Percentiles rank a stretch among this genome's conserved stretches.
Conservation (phyloP, 2,888 invertebrate species). For the Drosophila aldrichi region DNA sequence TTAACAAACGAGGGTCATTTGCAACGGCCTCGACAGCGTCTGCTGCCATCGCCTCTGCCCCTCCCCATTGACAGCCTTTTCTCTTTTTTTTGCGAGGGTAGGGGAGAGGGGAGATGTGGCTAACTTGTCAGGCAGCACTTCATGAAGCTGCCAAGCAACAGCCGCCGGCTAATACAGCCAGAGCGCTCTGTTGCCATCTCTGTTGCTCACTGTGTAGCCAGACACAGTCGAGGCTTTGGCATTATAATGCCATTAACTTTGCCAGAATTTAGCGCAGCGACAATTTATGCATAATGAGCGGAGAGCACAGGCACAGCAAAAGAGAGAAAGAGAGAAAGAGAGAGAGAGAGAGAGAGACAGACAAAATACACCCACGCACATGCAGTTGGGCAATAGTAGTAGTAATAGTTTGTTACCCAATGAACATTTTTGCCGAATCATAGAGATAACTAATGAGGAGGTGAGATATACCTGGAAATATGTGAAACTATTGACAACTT, state of each 20-base stretch:
- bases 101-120: no score
- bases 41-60: not conserved
- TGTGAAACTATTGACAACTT: no score
- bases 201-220: conserved; percentile 22
- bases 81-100: conserved; percentile 3
- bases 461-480: not conserved
- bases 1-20: conserved; percentile 68
- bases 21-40: conserved; percentile 24
- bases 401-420: not conserved
- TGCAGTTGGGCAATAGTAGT: not conserved
- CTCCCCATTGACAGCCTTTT: conserved; percentile 43
- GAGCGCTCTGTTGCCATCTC: conserved; percentile 3
- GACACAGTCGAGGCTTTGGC: conserved; percentile 54
- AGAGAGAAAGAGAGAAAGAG: no score
- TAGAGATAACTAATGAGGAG: no score
- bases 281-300: conserved; percentile 80
- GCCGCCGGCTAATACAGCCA: conserved; percentile 46
- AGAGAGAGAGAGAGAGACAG: not conserved
- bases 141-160: conserved; percentile 28
- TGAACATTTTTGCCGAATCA: not conserved
- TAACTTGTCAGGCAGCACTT: conserved; percentile 40
- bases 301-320: no score
- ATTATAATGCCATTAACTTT: conserved; percentile 83
- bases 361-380: conserved; percentile 20
- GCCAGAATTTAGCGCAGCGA: conserved; percentile 78